phyloP scores from a whole-genome alignment of 2,113 vertebrate genomes.

The Lethenteron camtschaticum region DNA sequence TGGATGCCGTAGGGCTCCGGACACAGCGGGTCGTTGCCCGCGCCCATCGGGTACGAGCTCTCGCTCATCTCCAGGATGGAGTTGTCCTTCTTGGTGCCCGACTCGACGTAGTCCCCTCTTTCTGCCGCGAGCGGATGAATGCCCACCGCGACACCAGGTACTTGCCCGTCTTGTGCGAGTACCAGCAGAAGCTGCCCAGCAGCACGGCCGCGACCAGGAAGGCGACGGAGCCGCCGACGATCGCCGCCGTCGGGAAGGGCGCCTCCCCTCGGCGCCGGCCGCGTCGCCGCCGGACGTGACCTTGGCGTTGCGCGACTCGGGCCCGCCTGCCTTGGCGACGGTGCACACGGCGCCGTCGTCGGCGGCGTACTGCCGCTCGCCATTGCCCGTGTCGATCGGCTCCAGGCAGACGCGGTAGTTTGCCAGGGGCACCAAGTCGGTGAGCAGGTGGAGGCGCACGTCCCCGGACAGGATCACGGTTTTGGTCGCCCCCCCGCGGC shows the following conservation, averaged over 20 bases:
- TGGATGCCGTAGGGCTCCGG: slow-evolving; percentile 67
- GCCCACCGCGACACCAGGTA: slow-evolving; percentile 47
- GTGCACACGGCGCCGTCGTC: slow-evolving; percentile 34
- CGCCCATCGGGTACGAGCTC: slow-evolving; percentile 60
- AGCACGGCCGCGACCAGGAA: slow-evolving; percentile 47
- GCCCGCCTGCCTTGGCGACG: slow-evolving; percentile 42
- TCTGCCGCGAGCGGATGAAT: slow-evolving; percentile 33
- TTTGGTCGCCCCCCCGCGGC: slow-evolving; percentile 32
- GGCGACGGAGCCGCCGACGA: slow-evolving; percentile 51
- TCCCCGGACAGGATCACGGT: slow-evolving; percentile 66
- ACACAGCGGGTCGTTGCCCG: slow-evolving; percentile 39
- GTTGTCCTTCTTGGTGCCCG: slow-evolving; percentile 75
- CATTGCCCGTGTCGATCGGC: slow-evolving; percentile 55
- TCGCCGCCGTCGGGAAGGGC: slow-evolving; percentile 51
- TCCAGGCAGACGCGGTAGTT: slow-evolving; percentile 73
- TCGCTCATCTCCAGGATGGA: slow-evolving; percentile 72
- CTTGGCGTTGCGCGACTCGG: background rate
- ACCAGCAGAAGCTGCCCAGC: slow-evolving; percentile 61
- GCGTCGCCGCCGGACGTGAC: slow-evolving; percentile 30
- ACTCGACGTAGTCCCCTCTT: slow-evolving; percentile 60
- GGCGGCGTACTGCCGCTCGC: slow-evolving; percentile 24
- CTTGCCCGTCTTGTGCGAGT: slow-evolving; percentile 40
- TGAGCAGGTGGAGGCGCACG: slow-evolving; percentile 53
- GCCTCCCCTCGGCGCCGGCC: slow-evolving; percentile 13
- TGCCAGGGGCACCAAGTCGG: slow-evolving; percentile 47